These are phyloP conservation scores for Diarsia brunnea DNA, from an alignment of 2,888 invertebrate genomes.

Conservation along the genomic window DNA sequence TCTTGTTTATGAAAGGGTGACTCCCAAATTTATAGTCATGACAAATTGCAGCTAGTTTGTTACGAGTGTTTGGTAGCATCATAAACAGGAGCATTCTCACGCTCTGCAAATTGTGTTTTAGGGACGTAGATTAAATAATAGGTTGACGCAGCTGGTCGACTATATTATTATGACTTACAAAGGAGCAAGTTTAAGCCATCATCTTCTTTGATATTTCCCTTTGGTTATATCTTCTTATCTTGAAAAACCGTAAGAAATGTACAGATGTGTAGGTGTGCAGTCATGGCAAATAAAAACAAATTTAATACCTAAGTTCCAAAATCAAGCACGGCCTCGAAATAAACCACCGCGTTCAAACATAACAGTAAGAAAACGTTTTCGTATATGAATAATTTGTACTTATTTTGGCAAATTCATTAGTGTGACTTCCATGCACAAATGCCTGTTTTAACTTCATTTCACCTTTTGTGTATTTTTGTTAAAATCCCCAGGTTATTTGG, in stretches of 20 bases:
- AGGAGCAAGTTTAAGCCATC: background rate
- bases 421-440: background rate
- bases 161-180: background rate
- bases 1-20: conserved; percentile 84
- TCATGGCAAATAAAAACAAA: background rate
- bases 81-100: conserved; percentile 50
- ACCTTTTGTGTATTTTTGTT: background rate
- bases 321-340: background rate
- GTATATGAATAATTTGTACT: background rate
- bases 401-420: background rate
- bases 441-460: background rate
- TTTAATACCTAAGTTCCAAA: background rate
- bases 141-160: background rate
- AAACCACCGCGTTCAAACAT: background rate
- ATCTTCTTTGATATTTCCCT: background rate
- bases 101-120: conserved; percentile 20
- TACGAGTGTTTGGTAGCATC: conserved; percentile 51
- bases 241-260: background rate
- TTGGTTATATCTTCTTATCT: background rate
- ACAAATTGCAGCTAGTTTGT: conserved; percentile 66
- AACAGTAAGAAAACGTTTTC: no score
- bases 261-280: background rate
- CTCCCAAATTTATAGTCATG: conserved; percentile 82
- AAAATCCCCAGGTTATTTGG: background rate
- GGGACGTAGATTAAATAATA: background rate